phyloP scores from a whole-genome alignment of 1,140 invertebrate species.

The Drosophila nebulosa region DNA sequence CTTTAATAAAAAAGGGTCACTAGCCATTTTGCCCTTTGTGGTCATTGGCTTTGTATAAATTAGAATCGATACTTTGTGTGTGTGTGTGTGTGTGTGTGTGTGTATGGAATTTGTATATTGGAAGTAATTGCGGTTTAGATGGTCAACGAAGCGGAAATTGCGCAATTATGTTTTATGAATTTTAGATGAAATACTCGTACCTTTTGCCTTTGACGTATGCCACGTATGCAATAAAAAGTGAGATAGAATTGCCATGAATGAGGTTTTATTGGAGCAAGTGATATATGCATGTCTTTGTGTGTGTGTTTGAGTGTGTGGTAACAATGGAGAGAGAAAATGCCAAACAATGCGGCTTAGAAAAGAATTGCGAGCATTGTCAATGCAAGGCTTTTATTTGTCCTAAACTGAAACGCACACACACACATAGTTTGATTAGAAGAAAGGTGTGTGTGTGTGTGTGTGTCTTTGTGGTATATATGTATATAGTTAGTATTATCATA shows the following conservation, averaged over 20 bases:
- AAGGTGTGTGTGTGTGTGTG: too few relatives aligned
- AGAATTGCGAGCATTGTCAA: constrained; percentile 52
- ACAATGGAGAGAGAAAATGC: constrained; percentile 7
- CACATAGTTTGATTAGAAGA: constrained; percentile 12
- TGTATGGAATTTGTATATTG: constrained; percentile 19
- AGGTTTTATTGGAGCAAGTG: neutral
- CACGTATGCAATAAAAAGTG: constrained; percentile 37
- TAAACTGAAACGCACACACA: neutral
- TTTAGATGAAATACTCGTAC: constrained; percentile 11
- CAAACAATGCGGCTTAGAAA: constrained; percentile 41
- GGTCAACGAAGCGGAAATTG: constrained; percentile 58
- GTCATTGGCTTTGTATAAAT: constrained; percentile 44
- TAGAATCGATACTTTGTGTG: constrained; percentile 51
- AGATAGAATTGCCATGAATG: constrained; percentile 8
- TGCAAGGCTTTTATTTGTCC: constrained; percentile 28
- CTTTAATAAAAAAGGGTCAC: neutral
- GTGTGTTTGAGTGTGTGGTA: neutral
- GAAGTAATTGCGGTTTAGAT: constrained; percentile 35
- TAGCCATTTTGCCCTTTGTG: constrained; percentile 21
- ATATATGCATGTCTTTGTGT: neutral
- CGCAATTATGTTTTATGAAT: constrained; percentile 52
- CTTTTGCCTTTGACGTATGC: constrained; percentile 35
- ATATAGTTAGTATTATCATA: neutral
- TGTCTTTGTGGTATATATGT: neutral
- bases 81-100: neutral